phyloP scores from a whole-genome alignment of 2,797 vertebrate genomes.

The Arrhamphus sclerolepis region DNA sequence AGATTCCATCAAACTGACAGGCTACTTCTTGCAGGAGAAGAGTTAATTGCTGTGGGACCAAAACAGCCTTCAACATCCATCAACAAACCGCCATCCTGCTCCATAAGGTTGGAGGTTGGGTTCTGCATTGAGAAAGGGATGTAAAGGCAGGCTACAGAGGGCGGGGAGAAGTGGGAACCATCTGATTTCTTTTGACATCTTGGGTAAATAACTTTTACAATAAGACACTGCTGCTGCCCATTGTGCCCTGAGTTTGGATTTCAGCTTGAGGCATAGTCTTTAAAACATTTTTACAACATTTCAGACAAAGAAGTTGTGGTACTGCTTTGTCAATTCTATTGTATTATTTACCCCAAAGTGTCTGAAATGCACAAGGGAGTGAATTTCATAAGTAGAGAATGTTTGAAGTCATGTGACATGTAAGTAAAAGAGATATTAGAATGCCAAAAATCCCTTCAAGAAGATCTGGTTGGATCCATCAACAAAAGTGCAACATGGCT shows the following conservation, averaged over 20 bases:
- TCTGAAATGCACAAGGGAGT: no score
- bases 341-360: no score
- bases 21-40: constrained; percentile 75
- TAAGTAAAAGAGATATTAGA: no score
- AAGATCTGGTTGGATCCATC: no score
- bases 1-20: constrained; percentile 81
- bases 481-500: neutral
- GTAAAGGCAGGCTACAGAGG: constrained; percentile 60
- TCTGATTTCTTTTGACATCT: constrained; percentile 74
- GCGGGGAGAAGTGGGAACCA: constrained; percentile 69
- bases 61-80: constrained; percentile 78
- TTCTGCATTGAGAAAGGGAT: constrained; percentile 57
- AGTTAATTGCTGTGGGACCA: constrained; percentile 84
- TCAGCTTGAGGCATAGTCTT: constrained; percentile 12
- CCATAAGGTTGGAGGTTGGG: constrained; percentile 68
- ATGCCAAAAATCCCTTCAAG: no score
- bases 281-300: neutral
- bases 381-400: no score
- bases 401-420: no score
- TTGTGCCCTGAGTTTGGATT: constrained; percentile 20
- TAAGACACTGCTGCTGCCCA: constrained; percentile 54
- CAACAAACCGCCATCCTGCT: constrained; percentile 73
- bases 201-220: constrained; percentile 73
- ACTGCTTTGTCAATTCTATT: neutral
- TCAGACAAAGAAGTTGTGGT: constrained; percentile 7